Percentiles rank a stretch among this genome's conserved stretches.
Evolutionary conservation across 2,797 vertebrate genomes (phyloP).

Genomic region (Hylomyscus alleni): DNA sequence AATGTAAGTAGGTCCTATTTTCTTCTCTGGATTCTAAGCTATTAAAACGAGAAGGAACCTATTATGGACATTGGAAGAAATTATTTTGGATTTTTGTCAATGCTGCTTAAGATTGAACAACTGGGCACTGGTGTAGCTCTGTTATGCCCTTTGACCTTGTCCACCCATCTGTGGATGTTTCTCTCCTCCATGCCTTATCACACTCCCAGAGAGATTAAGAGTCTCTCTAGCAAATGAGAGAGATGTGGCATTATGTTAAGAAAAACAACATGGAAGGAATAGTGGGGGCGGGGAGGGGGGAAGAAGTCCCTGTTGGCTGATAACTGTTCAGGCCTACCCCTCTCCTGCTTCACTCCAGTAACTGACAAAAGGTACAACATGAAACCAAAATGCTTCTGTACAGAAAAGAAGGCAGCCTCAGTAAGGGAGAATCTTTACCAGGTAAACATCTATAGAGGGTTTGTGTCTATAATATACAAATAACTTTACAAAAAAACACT

Average conservation of each 20-base stretch:
- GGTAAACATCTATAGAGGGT: not conserved
- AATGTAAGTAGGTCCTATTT: not conserved
- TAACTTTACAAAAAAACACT: not conserved
- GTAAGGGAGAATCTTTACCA: not conserved
- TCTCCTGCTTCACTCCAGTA: not conserved
- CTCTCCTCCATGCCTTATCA: not conserved
- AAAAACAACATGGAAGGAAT: not conserved
- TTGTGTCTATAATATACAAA: not conserved
- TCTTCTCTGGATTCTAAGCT: not conserved
- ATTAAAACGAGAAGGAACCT: not conserved
- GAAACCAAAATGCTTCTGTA: not conserved
- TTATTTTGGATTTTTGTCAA: not conserved
- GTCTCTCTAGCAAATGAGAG: not conserved
- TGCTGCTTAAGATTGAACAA: not conserved
- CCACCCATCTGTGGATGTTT: not conserved
- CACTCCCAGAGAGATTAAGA: not conserved
- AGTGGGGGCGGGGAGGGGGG: not conserved
- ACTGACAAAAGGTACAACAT: not conserved
- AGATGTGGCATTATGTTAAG: not conserved
- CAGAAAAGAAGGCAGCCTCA: not conserved
- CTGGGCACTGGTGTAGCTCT: accelerated
- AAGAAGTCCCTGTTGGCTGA: not conserved
- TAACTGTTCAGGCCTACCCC: not conserved
- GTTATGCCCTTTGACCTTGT: not conserved
- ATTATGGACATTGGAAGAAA: not conserved